Evolutionary conservation across 2,797 vertebrate species (phyloP), one percentile per base, ranked within the genome.

Genomic region (Lepilemur septentrionalis): DNA sequence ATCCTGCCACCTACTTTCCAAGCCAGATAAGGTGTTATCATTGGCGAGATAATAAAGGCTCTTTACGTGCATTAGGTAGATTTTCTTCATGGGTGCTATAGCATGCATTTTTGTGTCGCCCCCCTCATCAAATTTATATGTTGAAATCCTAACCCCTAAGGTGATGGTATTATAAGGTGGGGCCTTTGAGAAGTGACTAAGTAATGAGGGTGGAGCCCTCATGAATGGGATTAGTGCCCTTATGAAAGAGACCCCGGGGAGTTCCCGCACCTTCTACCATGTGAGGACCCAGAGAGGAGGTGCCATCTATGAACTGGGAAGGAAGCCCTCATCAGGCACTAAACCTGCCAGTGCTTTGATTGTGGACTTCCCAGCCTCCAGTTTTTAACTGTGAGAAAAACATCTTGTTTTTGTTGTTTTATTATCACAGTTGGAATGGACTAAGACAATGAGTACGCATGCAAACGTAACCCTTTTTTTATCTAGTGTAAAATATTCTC

Each of bases 401-500:
- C 46, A 48, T 78, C 52, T 17, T 13, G 52, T 70, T 81, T 52
- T 30, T 70, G 35, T 70, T 88, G 59, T 63, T 78, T 91, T 70
- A 35, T 63, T 35, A 28, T 46, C 83, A 32, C 32, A 46, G 50
- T 30, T 50, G 25, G n/a, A 67, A 57, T 2, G 35, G 43, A 52
- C 88, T 57, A 55, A 73, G 41, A 81, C 81, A 67, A 65, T 38
- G 82, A 28, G 2, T 43, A 20, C 52, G 46, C 7, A 72, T 76
- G 70, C 23, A 69, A 93, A 94, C 83, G 20, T 50, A 65, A 80
- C 46, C 25, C 32, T 50, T 83, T 73, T 38, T 72, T 91, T 84
- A 90, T 72, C 76, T 50, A 83, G 52, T 61, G 22, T 91, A 69
- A 93, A 95, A 85, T 91, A 95, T 59, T 86, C 86, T 89, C 38